Conservation (phyloP, 1,140 invertebrate genomes). For the Archivesica marissinica region DNA sequence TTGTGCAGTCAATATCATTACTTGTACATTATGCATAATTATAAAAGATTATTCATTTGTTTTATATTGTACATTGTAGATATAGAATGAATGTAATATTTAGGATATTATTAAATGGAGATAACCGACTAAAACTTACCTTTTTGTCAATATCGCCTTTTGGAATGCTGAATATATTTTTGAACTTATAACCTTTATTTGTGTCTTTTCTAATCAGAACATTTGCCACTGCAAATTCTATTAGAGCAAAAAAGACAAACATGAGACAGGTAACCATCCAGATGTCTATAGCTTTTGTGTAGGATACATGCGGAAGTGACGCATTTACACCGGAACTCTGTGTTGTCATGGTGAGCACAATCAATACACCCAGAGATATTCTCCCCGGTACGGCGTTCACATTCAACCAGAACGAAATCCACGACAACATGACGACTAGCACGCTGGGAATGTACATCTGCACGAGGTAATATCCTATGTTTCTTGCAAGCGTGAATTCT, state of each 20-base stretch:
- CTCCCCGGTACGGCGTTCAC: conserved; percentile 79
- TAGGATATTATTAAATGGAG: no score
- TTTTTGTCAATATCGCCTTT: conserved; percentile 3
- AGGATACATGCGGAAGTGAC: conserved; percentile 77
- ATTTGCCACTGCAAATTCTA: conserved; percentile 82
- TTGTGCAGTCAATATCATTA: no score
- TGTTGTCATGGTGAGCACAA: conserved; percentile 80
- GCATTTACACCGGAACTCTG: conserved; percentile 78
- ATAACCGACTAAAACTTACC: no score
- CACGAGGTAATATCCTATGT: conserved; percentile 80
- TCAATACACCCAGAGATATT: conserved; percentile 80
- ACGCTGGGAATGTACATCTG: conserved; percentile 82
- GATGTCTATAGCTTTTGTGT: conserved; percentile 82
- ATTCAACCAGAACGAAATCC: conserved; percentile 82
- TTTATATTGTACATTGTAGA: no score
- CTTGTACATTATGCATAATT: no score
- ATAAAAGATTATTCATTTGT: no score
- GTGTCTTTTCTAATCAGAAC: conserved; percentile 76
- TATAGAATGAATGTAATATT: no score
- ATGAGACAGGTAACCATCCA: conserved; percentile 82
- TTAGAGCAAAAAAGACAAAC: conserved; percentile 80
- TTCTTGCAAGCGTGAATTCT: conserved; percentile 74
- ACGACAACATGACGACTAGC: conserved; percentile 81
- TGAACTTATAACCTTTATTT: conserved; percentile 74
- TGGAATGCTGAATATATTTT: conserved; percentile 71